Percentiles rank a stretch among this genome's conserved stretches.
Evolutionary conservation across 1,140 invertebrate genomes (phyloP).

Genomic region (Pseudomyrmex pallidus): DNA sequence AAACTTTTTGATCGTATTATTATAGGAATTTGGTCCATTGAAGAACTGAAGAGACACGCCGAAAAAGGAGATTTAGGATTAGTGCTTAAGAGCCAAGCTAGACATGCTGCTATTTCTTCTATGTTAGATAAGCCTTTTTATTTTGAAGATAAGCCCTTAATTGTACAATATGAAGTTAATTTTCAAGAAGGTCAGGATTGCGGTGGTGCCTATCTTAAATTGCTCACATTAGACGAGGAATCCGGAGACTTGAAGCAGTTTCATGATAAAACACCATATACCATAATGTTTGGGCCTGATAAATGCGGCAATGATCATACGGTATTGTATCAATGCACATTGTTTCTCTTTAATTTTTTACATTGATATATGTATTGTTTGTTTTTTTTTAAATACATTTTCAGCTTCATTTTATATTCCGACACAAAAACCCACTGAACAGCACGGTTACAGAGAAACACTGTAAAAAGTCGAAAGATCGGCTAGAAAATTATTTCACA

Average conservation of each 20-base stretch:
- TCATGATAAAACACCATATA: slow-evolving; percentile 98
- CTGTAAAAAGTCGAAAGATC: slow-evolving; percentile 94
- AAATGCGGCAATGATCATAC: slow-evolving; percentile 99
- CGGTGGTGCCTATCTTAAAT: slow-evolving; percentile 98
- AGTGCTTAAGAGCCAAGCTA: slow-evolving; percentile 97
- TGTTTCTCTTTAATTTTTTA: background rate
- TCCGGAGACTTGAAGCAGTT: slow-evolving; percentile 92
- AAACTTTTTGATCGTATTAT: slow-evolving; percentile 18
- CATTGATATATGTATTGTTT: background rate
- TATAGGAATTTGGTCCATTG: slow-evolving; percentile 91
- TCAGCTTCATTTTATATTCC: slow-evolving; percentile 98
- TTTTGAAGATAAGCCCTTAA: slow-evolving; percentile 94
- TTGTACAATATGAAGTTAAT: slow-evolving; percentile 97
- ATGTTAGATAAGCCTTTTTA: slow-evolving; percentile 92
- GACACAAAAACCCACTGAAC: slow-evolving; percentile 97
- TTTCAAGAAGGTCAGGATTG: slow-evolving; percentile 98
- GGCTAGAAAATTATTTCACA: slow-evolving; percentile 95
- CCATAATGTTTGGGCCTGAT: slow-evolving; percentile 99
- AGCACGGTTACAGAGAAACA: slow-evolving; percentile 96
- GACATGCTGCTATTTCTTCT: slow-evolving; percentile 97
- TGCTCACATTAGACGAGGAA: slow-evolving; percentile 90
- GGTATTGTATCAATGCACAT: slow-evolving; percentile 79
- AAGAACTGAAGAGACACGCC: slow-evolving; percentile 90
- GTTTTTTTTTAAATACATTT: slow-evolving; percentile 68
- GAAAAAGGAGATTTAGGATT: slow-evolving; percentile 94